These are phyloP conservation scores for Lophotriccus pileatus DNA, from an alignment of 2,797 vertebrate genomes.

Conservation along the genomic window DNA sequence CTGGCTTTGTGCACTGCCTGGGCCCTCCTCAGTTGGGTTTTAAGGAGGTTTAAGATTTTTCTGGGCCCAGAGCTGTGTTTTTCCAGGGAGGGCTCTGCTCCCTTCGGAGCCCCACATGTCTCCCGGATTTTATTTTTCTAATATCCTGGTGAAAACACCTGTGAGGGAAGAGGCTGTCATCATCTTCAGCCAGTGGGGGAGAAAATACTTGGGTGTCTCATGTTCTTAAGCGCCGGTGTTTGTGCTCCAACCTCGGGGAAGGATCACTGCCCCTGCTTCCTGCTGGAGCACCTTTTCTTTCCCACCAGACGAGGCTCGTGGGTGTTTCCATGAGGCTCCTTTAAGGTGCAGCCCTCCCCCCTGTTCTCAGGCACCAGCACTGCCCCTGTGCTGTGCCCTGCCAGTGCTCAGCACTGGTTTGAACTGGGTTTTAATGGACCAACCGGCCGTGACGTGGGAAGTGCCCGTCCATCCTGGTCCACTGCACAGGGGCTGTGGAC, in stretches of 20 bases:
- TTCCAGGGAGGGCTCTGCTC: not conserved
- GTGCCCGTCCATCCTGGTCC: accelerated
- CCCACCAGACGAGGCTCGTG: not conserved
- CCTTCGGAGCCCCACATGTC: not conserved
- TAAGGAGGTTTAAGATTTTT: not conserved
- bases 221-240: accelerated
- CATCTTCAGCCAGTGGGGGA: not conserved
- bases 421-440: not conserved
- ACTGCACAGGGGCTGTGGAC: not conserved
- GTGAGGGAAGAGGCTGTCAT: not conserved
- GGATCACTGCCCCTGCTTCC: not conserved
- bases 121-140: not conserved
- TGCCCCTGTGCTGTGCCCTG: not conserved
- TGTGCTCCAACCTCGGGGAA: not conserved
- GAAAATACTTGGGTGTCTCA: not conserved
- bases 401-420: not conserved
- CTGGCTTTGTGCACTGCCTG: not conserved
- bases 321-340: not conserved
- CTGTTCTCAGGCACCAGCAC: accelerated
- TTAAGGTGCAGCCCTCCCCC: not conserved
- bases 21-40: not conserved
- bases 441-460: not conserved
- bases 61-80: accelerated
- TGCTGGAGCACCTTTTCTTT: not conserved
- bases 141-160: not conserved